These are phyloP conservation scores for Graptemys geographica DNA, from an alignment of 2,797 vertebrate genomes.

Conservation along the genomic window DNA sequence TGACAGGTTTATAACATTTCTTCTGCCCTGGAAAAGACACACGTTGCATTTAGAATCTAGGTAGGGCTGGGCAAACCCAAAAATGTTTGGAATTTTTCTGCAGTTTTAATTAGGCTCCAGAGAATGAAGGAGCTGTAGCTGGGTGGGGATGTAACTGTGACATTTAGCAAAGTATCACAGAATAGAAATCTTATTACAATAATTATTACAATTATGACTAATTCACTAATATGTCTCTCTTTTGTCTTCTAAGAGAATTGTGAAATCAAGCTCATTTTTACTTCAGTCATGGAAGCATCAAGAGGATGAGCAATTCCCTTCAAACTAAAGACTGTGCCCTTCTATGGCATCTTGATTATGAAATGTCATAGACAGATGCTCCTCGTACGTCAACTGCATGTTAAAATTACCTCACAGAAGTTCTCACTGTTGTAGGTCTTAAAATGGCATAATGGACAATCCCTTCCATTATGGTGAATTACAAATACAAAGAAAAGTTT, in stretches of 20 bases:
- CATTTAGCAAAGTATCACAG: conserved; percentile 26
- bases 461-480: rapidly evolving
- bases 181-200: background rate
- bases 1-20: background rate
- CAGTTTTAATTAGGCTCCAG: background rate
- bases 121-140: background rate
- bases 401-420: background rate
- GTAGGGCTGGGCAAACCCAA: conserved; percentile 57
- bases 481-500: background rate
- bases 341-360: background rate
- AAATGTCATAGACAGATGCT: background rate
- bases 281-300: background rate
- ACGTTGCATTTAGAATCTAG: conserved; percentile 52
- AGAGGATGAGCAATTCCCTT: conserved; percentile 29
- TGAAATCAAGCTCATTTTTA: conserved; percentile 7
- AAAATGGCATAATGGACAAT: background rate
- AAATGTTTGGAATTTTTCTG: background rate
- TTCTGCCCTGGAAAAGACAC: background rate
- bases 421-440: background rate
- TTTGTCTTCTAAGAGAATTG: background rate
- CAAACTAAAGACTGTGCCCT: background rate
- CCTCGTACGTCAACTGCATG: background rate
- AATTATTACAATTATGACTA: conserved; percentile 27
- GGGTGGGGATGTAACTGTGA: background rate
- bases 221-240: conserved; percentile 32